Evolutionary conservation across 1,140 invertebrate genomes (phyloP), one percentile per base, ranked within the genome.

Genomic region (Drosophila rhopaloa): DNA sequence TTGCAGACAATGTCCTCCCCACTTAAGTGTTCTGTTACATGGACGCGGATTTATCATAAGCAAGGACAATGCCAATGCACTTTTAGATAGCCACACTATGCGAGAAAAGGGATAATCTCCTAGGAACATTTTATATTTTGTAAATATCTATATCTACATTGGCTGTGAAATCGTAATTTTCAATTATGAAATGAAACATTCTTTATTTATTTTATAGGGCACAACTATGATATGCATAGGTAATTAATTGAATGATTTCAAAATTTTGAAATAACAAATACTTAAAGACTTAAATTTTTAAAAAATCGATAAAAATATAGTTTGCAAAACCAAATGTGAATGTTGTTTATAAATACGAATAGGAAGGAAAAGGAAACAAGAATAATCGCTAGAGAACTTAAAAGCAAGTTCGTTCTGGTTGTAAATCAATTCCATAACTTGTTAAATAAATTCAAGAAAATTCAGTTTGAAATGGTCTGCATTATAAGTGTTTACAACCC

Each of bases 31-130:
- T 61, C 41, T 46, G 59, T 77, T 53, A 59, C 61, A 71, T 54
- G 48, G 55, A 54, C 38, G 43, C 48, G 55, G 53, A 79, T 59
- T 79, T 55, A 68, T 72, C 70, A 79, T 50, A 40, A 62, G 57
- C 65, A 81, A 63, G 37, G 58, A 70, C 70, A 79, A 61, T 66
- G 61, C 43, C 67, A 43, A 60, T 73, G 81, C 72, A 81, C 60
- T 78, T 67, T 62, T 56, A 62, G 70, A 59, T 43, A 35, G 1
- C n/a, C 13, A 37, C 57, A 65, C 62, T 38, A 13, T 8, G 10
- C 19, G 56, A 60, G 8, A 32, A 8, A 32, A 7, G 7, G 29
- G 29, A 32, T 32, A 32, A 32, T 8, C 8, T 32, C 7, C 29
- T 32, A 4, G 6, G 6, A 2, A 2, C 29, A 32, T 0, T 32